These are phyloP conservation scores for Drosophila tsacasi DNA, from an alignment of 1,140 invertebrate species.

Conservation along the genomic window DNA sequence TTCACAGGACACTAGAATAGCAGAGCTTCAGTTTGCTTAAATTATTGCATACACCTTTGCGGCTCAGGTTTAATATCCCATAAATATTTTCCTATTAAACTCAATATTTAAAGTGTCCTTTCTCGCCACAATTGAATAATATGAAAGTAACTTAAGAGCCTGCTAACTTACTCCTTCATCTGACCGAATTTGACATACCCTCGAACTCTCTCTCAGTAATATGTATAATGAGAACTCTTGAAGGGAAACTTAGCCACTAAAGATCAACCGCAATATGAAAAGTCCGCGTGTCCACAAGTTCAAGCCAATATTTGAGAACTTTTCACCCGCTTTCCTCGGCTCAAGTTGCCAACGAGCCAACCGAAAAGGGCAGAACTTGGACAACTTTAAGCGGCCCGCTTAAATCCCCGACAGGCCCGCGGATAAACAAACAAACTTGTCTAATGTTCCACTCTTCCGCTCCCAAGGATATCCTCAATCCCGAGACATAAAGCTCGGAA, in stretches of 20 bases:
- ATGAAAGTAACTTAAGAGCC: neutral
- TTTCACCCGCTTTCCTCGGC: slow-evolving; percentile 20
- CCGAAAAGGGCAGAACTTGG: slow-evolving; percentile 29
- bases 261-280: slow-evolving; percentile 25
- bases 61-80: neutral
- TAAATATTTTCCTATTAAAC: neutral
- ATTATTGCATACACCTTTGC: neutral
- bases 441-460: slow-evolving; percentile 51
- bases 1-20: neutral
- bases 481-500: slow-evolving; percentile 22
- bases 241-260: slow-evolving; percentile 12
- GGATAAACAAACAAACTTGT: slow-evolving; percentile 63
- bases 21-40: neutral
- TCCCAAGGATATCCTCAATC: slow-evolving; percentile 45
- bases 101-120: too few relatives aligned
- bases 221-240: slow-evolving; percentile 3
- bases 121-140: too few relatives aligned
- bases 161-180: too few relatives aligned
- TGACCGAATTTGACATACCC: neutral
- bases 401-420: slow-evolving; percentile 40
- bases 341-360: slow-evolving; percentile 15
- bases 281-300: slow-evolving; percentile 12
- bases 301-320: slow-evolving; percentile 38
- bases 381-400: slow-evolving; percentile 50
- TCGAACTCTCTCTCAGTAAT: neutral